Base-by-base conservation (phyloP, 2,113 vertebrate genomes). In the Cyprinodon brontotheroides region DNA sequence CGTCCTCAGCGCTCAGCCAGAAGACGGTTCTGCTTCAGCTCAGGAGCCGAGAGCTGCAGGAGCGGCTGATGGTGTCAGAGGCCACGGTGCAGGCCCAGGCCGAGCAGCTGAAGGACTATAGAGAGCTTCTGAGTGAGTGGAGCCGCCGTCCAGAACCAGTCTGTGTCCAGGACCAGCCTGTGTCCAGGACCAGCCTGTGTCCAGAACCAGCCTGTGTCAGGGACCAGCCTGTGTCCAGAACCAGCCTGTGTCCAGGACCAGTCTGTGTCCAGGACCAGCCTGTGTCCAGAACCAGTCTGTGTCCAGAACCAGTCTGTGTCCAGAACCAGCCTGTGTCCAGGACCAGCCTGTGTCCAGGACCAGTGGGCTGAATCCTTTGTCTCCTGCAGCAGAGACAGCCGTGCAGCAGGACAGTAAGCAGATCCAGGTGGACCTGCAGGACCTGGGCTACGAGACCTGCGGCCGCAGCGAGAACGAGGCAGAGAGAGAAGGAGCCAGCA, bases 361-460 rank as follows among this genome's bases (percentile, higher is more conserved):
- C 41, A 43, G 40, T 29, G 20, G 12, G 36, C 36, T 59, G 13
- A 78, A 39, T 3, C 10, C 2, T 15, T 45, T 78, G 9, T 81
- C 40, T 70, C 29, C 4, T 20, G 65, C 92, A 97, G 96, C 95
- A 17, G 96, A 96, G 48, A 80, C 95, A 11, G 68, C 90, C 0
- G 84, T 96, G 41, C 93, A 96, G 87, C 95, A 95, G 86, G 93
- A 95, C 88, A 97, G 93, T 80, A 97, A 97, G 80, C 95, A 95
- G 82, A 86, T 97, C 57, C 97, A 97, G 86, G 96, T 97, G 82
- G 97, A 97, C 79, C 92, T 97, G 57, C 97, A 98, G 92, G 98
- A 99, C 62, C 89, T 96, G 92, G 97, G 98, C 79, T 99, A 99
- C 0, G 98, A 98, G 91, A 99, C 97, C 0, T 97, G 97, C 0